These are phyloP conservation scores for Drosophila neotestacea DNA, from an alignment of 2,888 invertebrate genomes.

Conservation along the genomic window DNA sequence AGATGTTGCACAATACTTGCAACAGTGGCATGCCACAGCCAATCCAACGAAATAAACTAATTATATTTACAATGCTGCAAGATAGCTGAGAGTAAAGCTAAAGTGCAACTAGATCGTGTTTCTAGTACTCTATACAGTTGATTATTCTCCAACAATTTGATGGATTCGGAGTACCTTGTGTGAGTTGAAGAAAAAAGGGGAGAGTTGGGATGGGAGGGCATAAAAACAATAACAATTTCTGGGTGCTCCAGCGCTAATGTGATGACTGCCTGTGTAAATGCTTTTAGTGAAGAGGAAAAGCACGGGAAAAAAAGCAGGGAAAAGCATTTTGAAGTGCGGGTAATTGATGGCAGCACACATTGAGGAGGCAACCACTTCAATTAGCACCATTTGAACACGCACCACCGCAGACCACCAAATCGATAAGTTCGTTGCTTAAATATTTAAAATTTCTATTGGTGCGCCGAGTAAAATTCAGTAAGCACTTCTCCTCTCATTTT, in stretches of 20 bases:
- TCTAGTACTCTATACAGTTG: neutral
- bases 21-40: neutral
- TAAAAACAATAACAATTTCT: slow-evolving; percentile 61
- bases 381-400: slow-evolving; percentile 65
- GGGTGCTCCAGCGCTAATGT: slow-evolving; percentile 52
- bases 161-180: slow-evolving; percentile 10
- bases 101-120: slow-evolving; percentile 2
- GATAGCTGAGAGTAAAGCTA: neutral
- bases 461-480: slow-evolving; percentile 20
- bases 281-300: slow-evolving; percentile 52
- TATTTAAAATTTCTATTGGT: slow-evolving; percentile 58
- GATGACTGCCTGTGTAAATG: slow-evolving; percentile 66
- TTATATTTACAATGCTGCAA: slow-evolving; percentile 11
- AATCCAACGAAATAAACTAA: slow-evolving; percentile 9
- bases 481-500: neutral
- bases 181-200: no score
- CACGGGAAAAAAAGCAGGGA: neutral
- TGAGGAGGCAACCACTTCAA: slow-evolving; percentile 68
- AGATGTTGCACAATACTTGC: neutral
- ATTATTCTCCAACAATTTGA: slow-evolving; percentile 16
- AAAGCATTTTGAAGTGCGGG: slow-evolving; percentile 55
- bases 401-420: slow-evolving; percentile 34
- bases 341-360: slow-evolving; percentile 68
- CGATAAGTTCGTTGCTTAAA: slow-evolving; percentile 70
- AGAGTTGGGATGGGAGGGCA: slow-evolving; percentile 2